phyloP scores from a whole-genome alignment of 2,797 vertebrate genomes.

The Coregonus sp. region DNA sequence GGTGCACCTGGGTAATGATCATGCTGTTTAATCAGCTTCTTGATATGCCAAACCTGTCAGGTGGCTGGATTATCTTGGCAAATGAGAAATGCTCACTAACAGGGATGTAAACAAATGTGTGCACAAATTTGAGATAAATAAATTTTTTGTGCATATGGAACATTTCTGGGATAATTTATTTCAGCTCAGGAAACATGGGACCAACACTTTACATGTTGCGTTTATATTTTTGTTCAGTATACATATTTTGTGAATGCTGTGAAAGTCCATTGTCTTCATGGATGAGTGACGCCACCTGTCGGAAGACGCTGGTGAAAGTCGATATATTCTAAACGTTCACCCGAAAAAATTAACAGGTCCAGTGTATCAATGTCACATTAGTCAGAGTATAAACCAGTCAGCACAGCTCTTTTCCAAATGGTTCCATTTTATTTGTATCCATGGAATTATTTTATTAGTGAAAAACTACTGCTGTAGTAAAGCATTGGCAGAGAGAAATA shows the following conservation, averaged over 20 bases:
- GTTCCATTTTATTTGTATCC: slow-evolving; percentile 62
- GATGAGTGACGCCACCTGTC: not conserved
- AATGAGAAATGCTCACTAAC: too few relatives aligned
- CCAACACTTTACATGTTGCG: slow-evolving; percentile 50
- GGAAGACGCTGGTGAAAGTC: not conserved
- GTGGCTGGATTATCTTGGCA: too few relatives aligned
- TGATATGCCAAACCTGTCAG: too few relatives aligned
- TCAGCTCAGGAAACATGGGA: slow-evolving; percentile 18
- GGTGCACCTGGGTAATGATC: too few relatives aligned
- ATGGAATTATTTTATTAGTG: slow-evolving; percentile 54
- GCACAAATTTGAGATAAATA: too few relatives aligned
- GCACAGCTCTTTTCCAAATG: slow-evolving; percentile 49
- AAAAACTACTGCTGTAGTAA: slow-evolving; percentile 42
- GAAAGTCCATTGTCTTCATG: not conserved
- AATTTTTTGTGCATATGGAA: too few relatives aligned
- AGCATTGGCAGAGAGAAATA: slow-evolving; percentile 43
- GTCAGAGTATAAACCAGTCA: not conserved
- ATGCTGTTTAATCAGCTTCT: too few relatives aligned
- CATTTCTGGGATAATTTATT: too few relatives aligned
- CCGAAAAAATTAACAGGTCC: not conserved
- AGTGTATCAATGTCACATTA: not conserved
- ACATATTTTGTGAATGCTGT: not conserved
- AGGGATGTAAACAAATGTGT: too few relatives aligned
- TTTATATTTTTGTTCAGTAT: not conserved
- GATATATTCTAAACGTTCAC: not conserved